Evolutionary conservation across 2,113 vertebrate species (phyloP).

Genomic region (Forbesichthys papilliferus): DNA sequence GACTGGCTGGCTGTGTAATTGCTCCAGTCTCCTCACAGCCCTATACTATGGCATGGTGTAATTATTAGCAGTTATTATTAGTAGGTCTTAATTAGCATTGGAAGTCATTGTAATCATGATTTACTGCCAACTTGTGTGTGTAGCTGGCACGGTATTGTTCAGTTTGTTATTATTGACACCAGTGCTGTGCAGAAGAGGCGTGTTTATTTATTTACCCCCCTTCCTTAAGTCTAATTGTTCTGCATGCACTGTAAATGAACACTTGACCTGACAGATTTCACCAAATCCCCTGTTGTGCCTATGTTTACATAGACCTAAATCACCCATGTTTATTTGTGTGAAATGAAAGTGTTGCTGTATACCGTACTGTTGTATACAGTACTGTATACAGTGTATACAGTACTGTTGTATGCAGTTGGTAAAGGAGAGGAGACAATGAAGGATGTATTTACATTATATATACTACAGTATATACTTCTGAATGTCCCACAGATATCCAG

Average conservation of each 20-base stretch:
- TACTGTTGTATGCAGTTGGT: too few relatives aligned
- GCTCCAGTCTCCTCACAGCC: conserved; percentile 43
- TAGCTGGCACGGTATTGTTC: conserved; percentile 57
- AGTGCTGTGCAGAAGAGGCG: conserved; percentile 18
- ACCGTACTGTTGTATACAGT: too few relatives aligned
- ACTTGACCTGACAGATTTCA: conserved; percentile 33
- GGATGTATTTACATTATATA: too few relatives aligned
- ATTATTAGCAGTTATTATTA: conserved; percentile 78
- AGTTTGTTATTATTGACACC: conserved; percentile 48
- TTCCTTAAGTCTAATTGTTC: conserved; percentile 53
- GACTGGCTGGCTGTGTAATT: conserved; percentile 58
- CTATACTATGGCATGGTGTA: conserved; percentile 66
- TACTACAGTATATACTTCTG: too few relatives aligned
- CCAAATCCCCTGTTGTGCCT: conserved; percentile 44
- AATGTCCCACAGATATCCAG: too few relatives aligned
- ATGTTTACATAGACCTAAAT: too few relatives aligned
- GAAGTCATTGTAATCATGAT: conserved; percentile 71
- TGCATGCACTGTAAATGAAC: conserved; percentile 34
- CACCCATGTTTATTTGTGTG: conserved; percentile 1
- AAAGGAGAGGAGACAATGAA: too few relatives aligned
- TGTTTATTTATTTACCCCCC: conserved; percentile 46
- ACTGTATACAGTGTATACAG: too few relatives aligned
- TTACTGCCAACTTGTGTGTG: conserved; percentile 41
- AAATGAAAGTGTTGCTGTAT: too few relatives aligned
- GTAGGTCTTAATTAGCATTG: conserved; percentile 71